A percentile compares a stretch with the other conserved stretches of the same genome.
These are phyloP conservation scores for Tribolium madens DNA, from an alignment of 1,140 invertebrate genomes.

Conservation along the genomic window DNA sequence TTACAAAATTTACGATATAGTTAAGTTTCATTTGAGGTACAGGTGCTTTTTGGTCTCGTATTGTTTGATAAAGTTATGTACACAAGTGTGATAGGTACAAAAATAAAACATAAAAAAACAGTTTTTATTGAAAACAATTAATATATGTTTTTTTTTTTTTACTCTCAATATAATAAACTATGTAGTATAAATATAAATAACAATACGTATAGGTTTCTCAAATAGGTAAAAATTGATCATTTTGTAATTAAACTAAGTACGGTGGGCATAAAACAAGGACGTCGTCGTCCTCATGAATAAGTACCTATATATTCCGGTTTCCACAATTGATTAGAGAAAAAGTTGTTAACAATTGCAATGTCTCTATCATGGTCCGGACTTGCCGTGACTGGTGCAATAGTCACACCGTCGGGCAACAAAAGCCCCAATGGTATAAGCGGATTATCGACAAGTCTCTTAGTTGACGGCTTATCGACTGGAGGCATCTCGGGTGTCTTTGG, in stretches of 20 bases:
- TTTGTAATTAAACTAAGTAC: conserved; percentile 55
- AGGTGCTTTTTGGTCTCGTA: conserved; percentile 27
- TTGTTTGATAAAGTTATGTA: conserved; percentile 19
- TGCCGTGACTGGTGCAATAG: conserved; percentile 64
- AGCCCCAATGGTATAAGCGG: conserved; percentile 65
- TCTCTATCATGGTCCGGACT: conserved; percentile 65
- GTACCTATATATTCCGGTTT: conserved; percentile 70
- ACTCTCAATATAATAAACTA: conserved; percentile 57
- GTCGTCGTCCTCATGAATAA: conserved; percentile 59
- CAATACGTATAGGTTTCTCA: conserved; percentile 63
- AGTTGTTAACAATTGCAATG: conserved; percentile 69
- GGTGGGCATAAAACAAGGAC: conserved; percentile 4
- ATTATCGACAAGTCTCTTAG: conserved; percentile 59
- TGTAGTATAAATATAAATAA: conserved; percentile 65
- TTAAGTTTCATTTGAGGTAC: conserved; percentile 16
- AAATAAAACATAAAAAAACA: conserved; percentile 46
- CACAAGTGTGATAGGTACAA: conserved; percentile 9
- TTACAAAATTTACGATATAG: conserved; percentile 27
- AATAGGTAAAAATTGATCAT: conserved; percentile 54
- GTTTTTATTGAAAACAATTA: conserved; percentile 52
- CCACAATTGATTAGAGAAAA: conserved; percentile 71
- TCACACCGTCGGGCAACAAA: conserved; percentile 65
- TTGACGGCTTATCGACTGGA: conserved; percentile 22
- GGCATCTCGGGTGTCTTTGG: conserved; percentile 44
- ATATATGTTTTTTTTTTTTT: conserved; percentile 51